These are phyloP conservation scores for Tiliacea citrago DNA, from an alignment of 2,888 invertebrate species.

Conservation along the genomic window DNA sequence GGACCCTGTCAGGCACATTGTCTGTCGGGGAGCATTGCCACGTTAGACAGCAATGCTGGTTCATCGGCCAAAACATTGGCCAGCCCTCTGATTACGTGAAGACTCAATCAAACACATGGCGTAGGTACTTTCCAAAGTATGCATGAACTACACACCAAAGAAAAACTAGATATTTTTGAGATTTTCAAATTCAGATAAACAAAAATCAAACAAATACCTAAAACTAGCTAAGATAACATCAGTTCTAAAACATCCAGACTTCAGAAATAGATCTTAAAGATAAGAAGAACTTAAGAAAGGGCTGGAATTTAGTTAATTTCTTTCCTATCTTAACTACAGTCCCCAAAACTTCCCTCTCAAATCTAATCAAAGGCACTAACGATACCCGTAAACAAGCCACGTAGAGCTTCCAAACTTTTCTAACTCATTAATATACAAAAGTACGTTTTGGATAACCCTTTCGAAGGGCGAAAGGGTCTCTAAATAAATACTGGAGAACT, in stretches of 20 bases:
- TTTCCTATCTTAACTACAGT: conserved; percentile 59
- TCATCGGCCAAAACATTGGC: not conserved
- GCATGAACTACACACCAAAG: not conserved
- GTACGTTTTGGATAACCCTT: conserved; percentile 50
- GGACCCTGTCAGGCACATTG: too few species aligned
- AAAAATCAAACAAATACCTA: not conserved
- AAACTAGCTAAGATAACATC: not conserved
- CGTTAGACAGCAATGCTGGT: not conserved
- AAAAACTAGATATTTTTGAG: not conserved
- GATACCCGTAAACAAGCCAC: conserved; percentile 62
- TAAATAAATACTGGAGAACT: conserved; percentile 42
- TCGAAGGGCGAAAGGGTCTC: conserved; percentile 26
- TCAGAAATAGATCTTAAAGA: conserved; percentile 40
- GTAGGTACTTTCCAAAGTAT: not conserved
- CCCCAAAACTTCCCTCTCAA: conserved; percentile 55
- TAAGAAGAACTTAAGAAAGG: conserved; percentile 30
- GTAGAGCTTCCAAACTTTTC: conserved; percentile 53
- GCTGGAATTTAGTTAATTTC: conserved; percentile 25
- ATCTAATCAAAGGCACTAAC: conserved; percentile 61
- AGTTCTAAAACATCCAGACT: not conserved
- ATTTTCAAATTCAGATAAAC: not conserved
- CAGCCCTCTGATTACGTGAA: not conserved
- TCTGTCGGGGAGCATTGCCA: too few species aligned
- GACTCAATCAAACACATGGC: not conserved
- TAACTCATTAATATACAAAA: conserved; percentile 63